Percentiles rank a stretch among this genome's conserved stretches.
phyloP scores from a whole-genome alignment of 1,140 invertebrate species.

The Bacillus rossius region DNA sequence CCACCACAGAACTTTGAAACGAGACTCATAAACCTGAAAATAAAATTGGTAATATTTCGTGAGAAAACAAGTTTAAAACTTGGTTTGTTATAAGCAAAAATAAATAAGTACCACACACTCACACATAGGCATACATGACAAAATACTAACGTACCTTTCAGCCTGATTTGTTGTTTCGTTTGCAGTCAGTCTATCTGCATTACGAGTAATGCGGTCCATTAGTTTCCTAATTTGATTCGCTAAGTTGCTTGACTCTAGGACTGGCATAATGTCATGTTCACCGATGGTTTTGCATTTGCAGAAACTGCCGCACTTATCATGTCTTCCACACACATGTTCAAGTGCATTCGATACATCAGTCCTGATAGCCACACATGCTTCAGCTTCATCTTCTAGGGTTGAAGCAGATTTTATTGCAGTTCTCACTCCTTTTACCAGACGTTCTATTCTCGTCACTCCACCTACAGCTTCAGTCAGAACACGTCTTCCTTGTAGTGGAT shows the following conservation, averaged over 20 bases:
- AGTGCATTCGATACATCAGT: neutral
- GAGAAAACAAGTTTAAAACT: too few relatives aligned
- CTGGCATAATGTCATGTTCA: neutral
- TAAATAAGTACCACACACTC: too few relatives aligned
- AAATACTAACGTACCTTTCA: neutral
- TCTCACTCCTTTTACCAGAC: too few relatives aligned
- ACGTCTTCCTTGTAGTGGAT: neutral
- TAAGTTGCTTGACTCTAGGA: neutral
- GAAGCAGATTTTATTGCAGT: too few relatives aligned
- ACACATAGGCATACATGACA: too few relatives aligned
- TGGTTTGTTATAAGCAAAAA: too few relatives aligned
- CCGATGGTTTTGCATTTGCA: too few relatives aligned
- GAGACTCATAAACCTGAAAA: neutral
- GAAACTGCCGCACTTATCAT: too few relatives aligned
- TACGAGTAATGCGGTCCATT: neutral
- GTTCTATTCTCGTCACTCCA: neutral
- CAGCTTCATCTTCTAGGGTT: too few relatives aligned
- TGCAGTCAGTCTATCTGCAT: neutral
- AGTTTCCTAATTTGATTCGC: neutral
- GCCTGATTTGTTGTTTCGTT: neutral
- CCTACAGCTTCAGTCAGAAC: neutral
- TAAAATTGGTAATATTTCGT: too few relatives aligned
- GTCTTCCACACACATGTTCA: neutral
- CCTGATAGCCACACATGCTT: neutral
- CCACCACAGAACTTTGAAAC: constrained; percentile 1